phyloP scores from a whole-genome alignment of 2,113 vertebrate genomes.

The Indicator indicator region DNA sequence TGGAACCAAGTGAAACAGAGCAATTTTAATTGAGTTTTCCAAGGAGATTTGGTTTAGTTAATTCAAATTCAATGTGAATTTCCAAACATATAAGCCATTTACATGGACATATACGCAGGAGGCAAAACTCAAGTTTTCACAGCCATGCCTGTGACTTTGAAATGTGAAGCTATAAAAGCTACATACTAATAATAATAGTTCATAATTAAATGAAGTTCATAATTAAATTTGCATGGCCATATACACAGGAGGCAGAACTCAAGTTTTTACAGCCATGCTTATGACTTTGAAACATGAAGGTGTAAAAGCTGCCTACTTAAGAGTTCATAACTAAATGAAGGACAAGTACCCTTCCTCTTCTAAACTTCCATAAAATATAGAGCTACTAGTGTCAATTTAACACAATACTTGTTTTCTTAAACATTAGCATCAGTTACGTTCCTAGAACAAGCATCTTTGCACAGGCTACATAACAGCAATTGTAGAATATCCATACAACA shows the following conservation, averaged over 20 bases:
- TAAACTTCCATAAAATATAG: not conserved
- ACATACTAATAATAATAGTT: not conserved
- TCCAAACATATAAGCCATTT: not conserved
- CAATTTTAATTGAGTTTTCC: not conserved
- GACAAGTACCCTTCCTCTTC: not conserved
- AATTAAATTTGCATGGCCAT: not conserved
- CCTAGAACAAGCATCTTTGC: not conserved
- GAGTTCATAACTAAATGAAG: not conserved
- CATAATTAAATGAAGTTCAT: not conserved
- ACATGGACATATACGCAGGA: not conserved
- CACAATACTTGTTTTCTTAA: not conserved
- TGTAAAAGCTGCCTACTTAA: not conserved
- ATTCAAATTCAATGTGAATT: not conserved
- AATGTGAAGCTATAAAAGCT: not conserved
- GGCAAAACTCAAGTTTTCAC: not conserved
- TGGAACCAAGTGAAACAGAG: not conserved
- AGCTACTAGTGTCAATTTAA: not conserved
- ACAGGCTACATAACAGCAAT: not conserved
- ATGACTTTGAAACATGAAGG: not conserved
- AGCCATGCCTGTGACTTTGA: not conserved
- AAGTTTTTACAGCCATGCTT: not conserved
- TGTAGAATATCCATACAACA: not conserved
- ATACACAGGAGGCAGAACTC: not conserved
- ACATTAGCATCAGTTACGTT: not conserved
- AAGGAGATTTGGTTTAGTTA: not conserved